Evolutionary conservation across 2,888 invertebrate species (phyloP), one percentile per base, ranked within the genome.

Genomic region (Latrodectus elegans): DNA sequence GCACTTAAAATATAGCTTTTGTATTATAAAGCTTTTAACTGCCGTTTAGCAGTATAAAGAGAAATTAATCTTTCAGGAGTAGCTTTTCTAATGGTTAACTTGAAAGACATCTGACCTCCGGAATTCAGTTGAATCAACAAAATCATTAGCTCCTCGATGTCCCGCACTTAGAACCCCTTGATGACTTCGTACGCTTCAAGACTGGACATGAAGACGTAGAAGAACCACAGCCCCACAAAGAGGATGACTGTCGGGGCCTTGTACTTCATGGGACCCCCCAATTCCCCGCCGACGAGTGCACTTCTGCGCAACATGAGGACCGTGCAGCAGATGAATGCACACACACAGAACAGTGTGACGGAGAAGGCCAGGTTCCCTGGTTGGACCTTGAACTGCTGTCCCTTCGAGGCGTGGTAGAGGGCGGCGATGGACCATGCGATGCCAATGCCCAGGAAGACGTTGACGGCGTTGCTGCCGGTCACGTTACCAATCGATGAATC

Each of bases 401-500:
- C 90, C 22, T 77, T 73, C 71, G 74, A 85, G 51, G 90, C 84
- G 49, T 98, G 98, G 92, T 97, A 97, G 90, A 98, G 94, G 87
- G 99, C 97, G 11, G 99, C 99, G 80, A 99, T 95, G 65, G 98
- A 97, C 99, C 99, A 99, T 89, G 99, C 99, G 89, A 99, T 96
- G 81, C 99, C 99, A 91, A 99, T 99, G 77, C 99, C 99, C 80
- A 99, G 95, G 94, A 99, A 99, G 90, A 99, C 99, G 93, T 99
- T 99, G 90, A 99, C 99, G 81, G 99, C 99, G 93, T 99, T 99
- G 92, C 98, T 99, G 80, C 99, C 99, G 12, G 99, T 99, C 90
- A 99, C 99, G 93, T 99, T 99, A 76, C 94, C 94, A 82, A 99
- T 96, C 89, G 98, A 97, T 60, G 98, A 98, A 92, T 99, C 99